These are phyloP conservation scores for Rhabdornis inornatus DNA, from an alignment of 2,113 vertebrate genomes.

Conservation along the genomic window DNA sequence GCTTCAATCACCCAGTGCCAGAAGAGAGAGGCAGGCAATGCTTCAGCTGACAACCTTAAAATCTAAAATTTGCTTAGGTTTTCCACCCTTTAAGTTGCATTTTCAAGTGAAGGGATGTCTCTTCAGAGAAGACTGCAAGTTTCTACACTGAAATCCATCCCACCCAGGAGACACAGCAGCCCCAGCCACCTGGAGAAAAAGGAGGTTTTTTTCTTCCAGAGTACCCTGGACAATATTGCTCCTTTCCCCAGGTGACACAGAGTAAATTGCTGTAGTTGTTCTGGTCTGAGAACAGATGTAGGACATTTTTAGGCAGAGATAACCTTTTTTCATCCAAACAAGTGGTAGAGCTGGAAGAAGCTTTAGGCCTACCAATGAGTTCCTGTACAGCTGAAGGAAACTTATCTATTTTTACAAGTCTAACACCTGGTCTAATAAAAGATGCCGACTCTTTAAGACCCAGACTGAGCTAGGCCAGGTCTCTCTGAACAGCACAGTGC, in stretches of 20 bases:
- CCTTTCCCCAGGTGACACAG: neutral
- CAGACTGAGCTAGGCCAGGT: neutral
- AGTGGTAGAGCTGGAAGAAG: neutral
- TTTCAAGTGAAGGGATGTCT: neutral
- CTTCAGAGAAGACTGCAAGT: neutral
- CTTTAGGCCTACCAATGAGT: neutral
- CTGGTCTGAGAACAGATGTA: neutral
- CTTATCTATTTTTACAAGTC: neutral
- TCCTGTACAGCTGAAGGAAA: neutral
- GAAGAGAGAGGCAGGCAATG: neutral
- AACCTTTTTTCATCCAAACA: neutral
- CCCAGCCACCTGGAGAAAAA: neutral
- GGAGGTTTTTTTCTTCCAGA: neutral
- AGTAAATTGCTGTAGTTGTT: neutral
- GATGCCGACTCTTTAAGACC: neutral
- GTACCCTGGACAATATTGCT: neutral
- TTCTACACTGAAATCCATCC: neutral
- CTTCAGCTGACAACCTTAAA: neutral
- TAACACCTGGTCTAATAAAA: neutral
- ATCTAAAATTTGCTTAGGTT: neutral
- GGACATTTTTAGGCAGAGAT: neutral
- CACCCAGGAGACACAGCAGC: neutral
- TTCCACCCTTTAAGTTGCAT: neutral
- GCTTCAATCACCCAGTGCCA: neutral
- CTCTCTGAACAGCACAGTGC: neutral